phyloP scores from a whole-genome alignment of 2,113 vertebrate genomes.

The Platysternon megacephalum region DNA sequence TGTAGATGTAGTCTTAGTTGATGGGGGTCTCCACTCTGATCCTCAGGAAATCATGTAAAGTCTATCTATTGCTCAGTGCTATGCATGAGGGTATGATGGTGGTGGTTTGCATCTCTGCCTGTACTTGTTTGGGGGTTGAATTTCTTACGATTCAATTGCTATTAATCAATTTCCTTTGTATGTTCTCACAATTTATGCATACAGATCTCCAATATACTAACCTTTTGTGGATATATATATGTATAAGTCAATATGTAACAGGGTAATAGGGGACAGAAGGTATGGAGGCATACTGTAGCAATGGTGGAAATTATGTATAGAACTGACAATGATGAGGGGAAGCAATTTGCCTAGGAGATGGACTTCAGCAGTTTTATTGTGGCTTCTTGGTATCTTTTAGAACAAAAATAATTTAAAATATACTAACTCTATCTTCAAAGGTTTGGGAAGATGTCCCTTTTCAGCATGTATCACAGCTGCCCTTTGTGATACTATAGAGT shows the following conservation, averaged over 20 bases:
- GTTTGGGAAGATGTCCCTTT: not conserved
- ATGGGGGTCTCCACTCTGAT: too few species aligned
- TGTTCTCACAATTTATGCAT: not conserved
- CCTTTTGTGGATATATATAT: too few species aligned
- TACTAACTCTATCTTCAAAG: not conserved
- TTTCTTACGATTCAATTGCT: not conserved
- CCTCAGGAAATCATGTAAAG: too few species aligned
- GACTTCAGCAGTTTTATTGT: not conserved
- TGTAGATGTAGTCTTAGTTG: too few species aligned
- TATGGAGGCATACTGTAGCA: not conserved
- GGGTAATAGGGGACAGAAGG: not conserved
- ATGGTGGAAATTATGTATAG: not conserved
- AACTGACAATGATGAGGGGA: fast-evolving
- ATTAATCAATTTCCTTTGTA: not conserved
- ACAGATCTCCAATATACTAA: too few species aligned
- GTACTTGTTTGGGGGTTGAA: not conserved
- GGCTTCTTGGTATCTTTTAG: not conserved
- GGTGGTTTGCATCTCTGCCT: not conserved
- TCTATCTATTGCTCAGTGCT: not conserved
- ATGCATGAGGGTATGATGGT: not conserved
- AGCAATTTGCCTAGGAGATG: not conserved
- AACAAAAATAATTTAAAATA: not conserved
- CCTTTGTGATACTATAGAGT: not conserved
- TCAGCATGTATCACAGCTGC: not conserved
- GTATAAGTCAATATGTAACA: not conserved